Conservation (phyloP, 2,113 vertebrate genomes). For the Scomber japonicus region DNA sequence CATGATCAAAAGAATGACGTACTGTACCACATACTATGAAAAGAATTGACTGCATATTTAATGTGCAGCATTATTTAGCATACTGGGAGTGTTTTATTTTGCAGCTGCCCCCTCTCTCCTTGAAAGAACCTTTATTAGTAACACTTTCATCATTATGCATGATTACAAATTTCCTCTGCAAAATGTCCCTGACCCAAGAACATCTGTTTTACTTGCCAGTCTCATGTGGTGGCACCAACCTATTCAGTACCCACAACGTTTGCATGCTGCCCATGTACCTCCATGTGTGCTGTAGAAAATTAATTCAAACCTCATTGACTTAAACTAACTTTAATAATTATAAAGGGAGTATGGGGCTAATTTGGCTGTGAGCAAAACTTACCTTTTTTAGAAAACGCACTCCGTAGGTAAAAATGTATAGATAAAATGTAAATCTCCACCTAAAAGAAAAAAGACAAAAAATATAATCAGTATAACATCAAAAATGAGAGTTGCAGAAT, state of each 20-base stretch:
- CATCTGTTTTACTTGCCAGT: neutral
- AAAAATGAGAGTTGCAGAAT: neutral
- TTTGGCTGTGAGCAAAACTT: constrained; percentile 62
- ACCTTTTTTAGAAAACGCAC: constrained; percentile 98
- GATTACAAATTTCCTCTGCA: neutral
- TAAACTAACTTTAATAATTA: constrained; percentile 4
- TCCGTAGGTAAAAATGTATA: constrained; percentile 98
- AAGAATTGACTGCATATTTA: constrained; percentile 8
- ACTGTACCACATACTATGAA: neutral
- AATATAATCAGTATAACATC: neutral
- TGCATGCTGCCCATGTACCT: neutral
- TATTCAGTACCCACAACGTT: constrained; percentile 20
- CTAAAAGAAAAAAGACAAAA: constrained; percentile 85
- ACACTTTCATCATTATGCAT: neutral
- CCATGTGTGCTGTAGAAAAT: neutral
- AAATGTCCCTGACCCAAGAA: neutral
- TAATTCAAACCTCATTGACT: constrained; percentile 12
- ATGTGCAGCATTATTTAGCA: constrained; percentile 1
- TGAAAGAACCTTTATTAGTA: constrained; percentile 14
- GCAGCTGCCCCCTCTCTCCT: constrained; percentile 15
- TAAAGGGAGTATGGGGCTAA: neutral
- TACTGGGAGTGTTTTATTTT: constrained; percentile 6
- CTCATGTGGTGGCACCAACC: neutral
- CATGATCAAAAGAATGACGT: neutral
- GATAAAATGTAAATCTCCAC: constrained; percentile 98